phyloP scores from a whole-genome alignment of 2,797 vertebrate genomes.

The Lophius americanus region DNA sequence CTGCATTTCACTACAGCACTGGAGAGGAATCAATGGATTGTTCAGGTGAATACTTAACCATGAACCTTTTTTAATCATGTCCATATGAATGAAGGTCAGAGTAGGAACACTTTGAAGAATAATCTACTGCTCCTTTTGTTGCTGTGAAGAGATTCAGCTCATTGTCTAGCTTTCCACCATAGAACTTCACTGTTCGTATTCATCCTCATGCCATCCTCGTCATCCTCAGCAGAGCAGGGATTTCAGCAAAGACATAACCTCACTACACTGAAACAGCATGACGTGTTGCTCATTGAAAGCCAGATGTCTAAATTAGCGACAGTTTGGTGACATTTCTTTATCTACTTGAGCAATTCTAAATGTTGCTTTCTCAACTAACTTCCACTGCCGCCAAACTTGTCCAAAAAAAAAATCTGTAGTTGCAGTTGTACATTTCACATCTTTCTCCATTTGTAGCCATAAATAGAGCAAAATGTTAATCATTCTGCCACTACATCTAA shows the following conservation, averaged over 20 bases:
- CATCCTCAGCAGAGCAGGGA: background rate
- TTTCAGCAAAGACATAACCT: background rate
- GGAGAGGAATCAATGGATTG: conserved; percentile 98
- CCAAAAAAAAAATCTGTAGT: background rate
- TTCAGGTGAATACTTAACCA: conserved; percentile 76
- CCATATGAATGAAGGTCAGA: no score
- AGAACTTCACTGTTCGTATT: background rate
- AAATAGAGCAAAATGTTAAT: background rate
- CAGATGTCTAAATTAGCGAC: background rate
- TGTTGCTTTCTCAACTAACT: background rate
- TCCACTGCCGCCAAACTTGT: background rate
- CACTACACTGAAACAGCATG: no score
- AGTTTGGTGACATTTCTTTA: background rate
- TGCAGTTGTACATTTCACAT: background rate
- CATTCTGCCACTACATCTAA: no score
- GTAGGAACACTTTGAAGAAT: no score
- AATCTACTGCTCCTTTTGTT: no score
- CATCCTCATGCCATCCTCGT: background rate
- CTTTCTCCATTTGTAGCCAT: background rate
- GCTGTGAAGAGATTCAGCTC: background rate
- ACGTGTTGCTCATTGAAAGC: background rate
- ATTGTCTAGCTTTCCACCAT: background rate
- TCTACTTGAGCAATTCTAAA: background rate
- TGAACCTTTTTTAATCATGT: no score
- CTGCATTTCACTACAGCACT: conserved; percentile 91